phyloP scores from a whole-genome alignment of 37 sponge, comb jelly and placozoan species.

The Crambe crambe region DNA sequence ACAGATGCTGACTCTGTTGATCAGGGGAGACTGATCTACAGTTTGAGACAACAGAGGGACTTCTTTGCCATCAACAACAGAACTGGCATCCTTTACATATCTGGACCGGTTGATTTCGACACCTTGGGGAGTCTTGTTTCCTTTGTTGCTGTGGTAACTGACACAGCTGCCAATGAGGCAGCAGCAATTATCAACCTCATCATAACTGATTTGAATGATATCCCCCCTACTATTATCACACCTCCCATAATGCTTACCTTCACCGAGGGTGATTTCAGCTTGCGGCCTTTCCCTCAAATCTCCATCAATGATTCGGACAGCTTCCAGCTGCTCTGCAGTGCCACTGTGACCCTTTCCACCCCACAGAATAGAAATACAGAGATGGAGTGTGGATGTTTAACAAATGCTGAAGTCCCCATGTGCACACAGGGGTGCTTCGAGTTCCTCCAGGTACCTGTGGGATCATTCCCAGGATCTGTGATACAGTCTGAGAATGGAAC shows the following conservation, averaged over 20 bases:
- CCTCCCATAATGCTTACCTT: constrained; percentile 19
- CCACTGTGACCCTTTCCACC: constrained; percentile 16
- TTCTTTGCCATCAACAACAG: constrained; percentile 39
- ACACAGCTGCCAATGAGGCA: constrained; percentile 32
- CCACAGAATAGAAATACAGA: neutral
- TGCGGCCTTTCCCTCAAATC: constrained; percentile 30
- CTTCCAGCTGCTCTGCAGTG: constrained; percentile 34
- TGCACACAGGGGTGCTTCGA: constrained; percentile 50
- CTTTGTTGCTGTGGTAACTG: constrained; percentile 26
- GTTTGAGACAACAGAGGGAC: constrained; percentile 15
- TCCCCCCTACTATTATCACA: constrained; percentile 48
- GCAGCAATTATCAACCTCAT: constrained; percentile 28
- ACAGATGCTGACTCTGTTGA: constrained; percentile 48
- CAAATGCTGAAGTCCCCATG: constrained; percentile 1
- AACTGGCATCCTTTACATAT: constrained; percentile 45
- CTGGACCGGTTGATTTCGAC: constrained; percentile 50
- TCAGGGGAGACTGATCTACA: constrained; percentile 44
- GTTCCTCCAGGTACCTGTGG: constrained; percentile 44
- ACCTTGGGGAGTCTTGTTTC: neutral
- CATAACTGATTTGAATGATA: constrained; percentile 62
- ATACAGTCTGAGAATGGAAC: neutral
- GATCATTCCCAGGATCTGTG: constrained; percentile 36
- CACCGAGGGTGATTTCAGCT: constrained; percentile 36
- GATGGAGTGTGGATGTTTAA: constrained; percentile 19
- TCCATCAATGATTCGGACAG: constrained; percentile 49